Percentiles rank a stretch among this genome's conserved stretches.
phyloP scores from a whole-genome alignment of 1,140 invertebrate genomes.

The Pogonomyrmex californicus region DNA sequence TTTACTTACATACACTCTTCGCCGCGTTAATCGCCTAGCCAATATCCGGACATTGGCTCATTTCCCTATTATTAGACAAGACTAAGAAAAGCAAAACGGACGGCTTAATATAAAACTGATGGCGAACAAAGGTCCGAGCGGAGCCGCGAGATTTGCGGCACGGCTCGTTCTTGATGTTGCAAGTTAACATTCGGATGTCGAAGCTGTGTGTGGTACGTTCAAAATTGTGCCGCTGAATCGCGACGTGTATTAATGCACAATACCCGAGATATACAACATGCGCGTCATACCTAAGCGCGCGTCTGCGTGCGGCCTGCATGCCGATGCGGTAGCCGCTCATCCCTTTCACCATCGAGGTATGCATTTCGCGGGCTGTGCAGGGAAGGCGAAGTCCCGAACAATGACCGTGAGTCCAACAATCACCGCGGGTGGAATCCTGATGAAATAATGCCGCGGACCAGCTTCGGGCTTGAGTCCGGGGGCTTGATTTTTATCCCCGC shows the following conservation, averaged over 20 bases:
- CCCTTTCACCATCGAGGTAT: conserved; percentile 49
- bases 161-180: background rate
- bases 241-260: conserved; percentile 57
- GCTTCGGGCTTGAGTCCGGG: background rate
- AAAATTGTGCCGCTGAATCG: conserved; percentile 54
- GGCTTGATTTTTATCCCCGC: conserved; percentile 45
- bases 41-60: background rate
- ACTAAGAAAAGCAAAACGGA: background rate
- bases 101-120: background rate
- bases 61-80: background rate
- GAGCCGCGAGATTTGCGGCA: conserved; percentile 12
- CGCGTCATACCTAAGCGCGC: conserved; percentile 57
- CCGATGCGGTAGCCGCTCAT: conserved; percentile 56
- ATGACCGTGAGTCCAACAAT: conserved; percentile 52
- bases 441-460: conserved; percentile 38
- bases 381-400: conserved; percentile 35
- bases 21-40: background rate
- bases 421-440: conserved; percentile 55
- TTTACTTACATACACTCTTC: background rate
- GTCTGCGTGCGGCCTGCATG: conserved; percentile 52
- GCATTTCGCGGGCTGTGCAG: conserved; percentile 51
- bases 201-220: background rate
- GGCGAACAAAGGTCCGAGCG: too few relatives aligned
- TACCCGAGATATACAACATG: conserved; percentile 55
- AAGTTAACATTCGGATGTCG: background rate